phyloP scores from a whole-genome alignment of 2,888 invertebrate genomes.

The Pediacus dermestoides region DNA sequence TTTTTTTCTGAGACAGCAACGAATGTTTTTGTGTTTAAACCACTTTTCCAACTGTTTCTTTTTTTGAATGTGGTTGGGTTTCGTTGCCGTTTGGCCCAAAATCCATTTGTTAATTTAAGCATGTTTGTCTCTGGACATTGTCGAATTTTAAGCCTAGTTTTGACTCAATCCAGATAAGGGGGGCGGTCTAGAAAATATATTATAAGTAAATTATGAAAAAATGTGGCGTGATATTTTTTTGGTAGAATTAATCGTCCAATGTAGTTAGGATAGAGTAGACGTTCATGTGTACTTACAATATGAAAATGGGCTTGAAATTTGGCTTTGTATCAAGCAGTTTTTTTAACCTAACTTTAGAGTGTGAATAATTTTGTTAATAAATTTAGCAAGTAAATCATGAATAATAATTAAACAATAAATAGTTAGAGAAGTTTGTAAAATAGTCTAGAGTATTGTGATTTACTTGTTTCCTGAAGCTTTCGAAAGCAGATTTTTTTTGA shows the following conservation, averaged over 20 bases:
- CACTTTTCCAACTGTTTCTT: not conserved
- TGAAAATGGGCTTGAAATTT: constrained; percentile 5
- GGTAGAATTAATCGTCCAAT: too few relatives aligned
- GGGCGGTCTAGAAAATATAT: too few relatives aligned
- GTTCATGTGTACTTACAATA: constrained; percentile 7
- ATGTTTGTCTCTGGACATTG: constrained; percentile 2
- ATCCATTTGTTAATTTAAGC: not conserved
- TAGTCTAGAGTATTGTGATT: constrained; percentile 27
- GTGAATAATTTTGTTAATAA: not conserved
- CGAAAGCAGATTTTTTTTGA: constrained; percentile 13
- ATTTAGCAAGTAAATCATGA: constrained; percentile 22
- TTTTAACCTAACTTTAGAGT: not conserved
- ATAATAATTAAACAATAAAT: too few relatives aligned
- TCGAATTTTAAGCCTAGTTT: constrained; percentile 2
- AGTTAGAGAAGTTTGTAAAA: too few relatives aligned
- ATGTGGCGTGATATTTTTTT: constrained; percentile 2
- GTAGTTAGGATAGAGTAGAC: not conserved
- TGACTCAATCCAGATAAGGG: too few relatives aligned
- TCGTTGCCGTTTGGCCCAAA: not conserved
- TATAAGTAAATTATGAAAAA: too few relatives aligned
- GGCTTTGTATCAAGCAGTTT: not conserved
- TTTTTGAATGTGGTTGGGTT: too few relatives aligned
- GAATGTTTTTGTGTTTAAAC: constrained; percentile 14
- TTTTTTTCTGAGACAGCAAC: constrained; percentile 15
- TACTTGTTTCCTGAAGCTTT: constrained; percentile 13